Evolutionary conservation across 2,888 invertebrate genomes (phyloP).

Genomic region (Pachydiplax longipennis): DNA sequence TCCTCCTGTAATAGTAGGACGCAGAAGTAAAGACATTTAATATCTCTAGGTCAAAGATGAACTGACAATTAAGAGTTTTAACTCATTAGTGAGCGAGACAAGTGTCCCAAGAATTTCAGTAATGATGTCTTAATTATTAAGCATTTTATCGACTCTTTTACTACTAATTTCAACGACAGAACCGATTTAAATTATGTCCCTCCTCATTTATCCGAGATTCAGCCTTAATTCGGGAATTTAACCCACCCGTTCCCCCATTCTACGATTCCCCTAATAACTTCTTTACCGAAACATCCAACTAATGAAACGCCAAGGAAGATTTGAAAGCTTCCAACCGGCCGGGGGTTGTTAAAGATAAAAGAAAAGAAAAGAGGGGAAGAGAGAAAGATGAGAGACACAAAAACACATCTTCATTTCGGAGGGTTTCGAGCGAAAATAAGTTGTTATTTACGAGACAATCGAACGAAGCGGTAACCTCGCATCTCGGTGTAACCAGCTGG

Average conservation of each 20-base stretch:
- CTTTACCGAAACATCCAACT: conserved; percentile 45
- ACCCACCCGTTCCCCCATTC: not conserved
- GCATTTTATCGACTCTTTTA: too few species aligned
- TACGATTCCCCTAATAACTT: conserved; percentile 47
- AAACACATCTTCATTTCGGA: conserved; percentile 11
- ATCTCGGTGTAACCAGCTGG: not conserved
- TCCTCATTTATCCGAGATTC: not conserved
- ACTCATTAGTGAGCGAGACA: too few species aligned
- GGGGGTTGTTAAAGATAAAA: not conserved
- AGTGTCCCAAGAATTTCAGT: too few species aligned
- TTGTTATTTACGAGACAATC: conserved; percentile 22
- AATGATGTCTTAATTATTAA: too few species aligned
- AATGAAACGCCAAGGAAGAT: conserved; percentile 35
- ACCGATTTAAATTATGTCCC: not conserved
- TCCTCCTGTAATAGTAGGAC: too few species aligned
- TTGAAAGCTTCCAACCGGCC: not conserved
- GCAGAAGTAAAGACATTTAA: too few species aligned
- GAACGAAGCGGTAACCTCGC: not conserved
- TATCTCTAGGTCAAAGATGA: too few species aligned
- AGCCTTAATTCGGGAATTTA: not conserved
- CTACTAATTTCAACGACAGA: not conserved
- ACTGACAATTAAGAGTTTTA: too few species aligned
- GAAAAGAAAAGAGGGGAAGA: conserved; percentile 15
- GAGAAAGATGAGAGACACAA: conserved; percentile 46
- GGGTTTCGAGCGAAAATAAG: not conserved